These are phyloP conservation scores for Lucilia sericata DNA, from an alignment of 1,140 invertebrate genomes.

Conservation along the genomic window DNA sequence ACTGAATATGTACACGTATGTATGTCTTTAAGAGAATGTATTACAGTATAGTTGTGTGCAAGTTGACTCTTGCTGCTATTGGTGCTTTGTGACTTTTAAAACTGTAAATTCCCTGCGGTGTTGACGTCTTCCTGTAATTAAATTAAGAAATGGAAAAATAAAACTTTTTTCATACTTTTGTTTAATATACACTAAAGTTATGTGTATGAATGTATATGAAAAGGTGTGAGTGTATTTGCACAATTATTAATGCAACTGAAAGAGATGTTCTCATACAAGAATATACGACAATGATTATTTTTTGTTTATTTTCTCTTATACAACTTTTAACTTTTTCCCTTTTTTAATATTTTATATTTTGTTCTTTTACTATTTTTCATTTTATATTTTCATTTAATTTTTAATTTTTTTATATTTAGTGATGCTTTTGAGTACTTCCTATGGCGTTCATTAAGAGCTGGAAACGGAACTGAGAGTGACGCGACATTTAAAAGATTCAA, in stretches of 20 bases:
- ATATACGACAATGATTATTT: slow-evolving; percentile 25
- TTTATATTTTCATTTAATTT: slow-evolving; percentile 11
- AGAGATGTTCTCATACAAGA: not conserved
- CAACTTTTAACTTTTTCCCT: too few relatives aligned
- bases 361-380: not conserved
- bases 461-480: slow-evolving; percentile 53
- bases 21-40: not conserved
- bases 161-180: not conserved
- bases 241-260: not conserved
- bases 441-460: slow-evolving; percentile 58
- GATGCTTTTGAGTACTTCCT: slow-evolving; percentile 61
- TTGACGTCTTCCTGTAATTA: slow-evolving; percentile 50
- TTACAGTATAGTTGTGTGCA: not conserved
- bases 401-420: slow-evolving; percentile 21
- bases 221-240: not conserved
- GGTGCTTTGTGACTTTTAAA: slow-evolving; percentile 50
- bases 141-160: slow-evolving; percentile 49
- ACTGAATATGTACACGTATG: not conserved
- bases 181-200: not conserved
- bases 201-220: too few relatives aligned
- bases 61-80: not conserved
- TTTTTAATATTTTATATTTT: not conserved
- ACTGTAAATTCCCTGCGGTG: slow-evolving; percentile 45
- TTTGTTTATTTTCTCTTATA: not conserved
- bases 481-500: slow-evolving; percentile 7